Evolutionary conservation across 2,888 invertebrate species (phyloP).

Genomic region (Aporophyla lueneburgensis): DNA sequence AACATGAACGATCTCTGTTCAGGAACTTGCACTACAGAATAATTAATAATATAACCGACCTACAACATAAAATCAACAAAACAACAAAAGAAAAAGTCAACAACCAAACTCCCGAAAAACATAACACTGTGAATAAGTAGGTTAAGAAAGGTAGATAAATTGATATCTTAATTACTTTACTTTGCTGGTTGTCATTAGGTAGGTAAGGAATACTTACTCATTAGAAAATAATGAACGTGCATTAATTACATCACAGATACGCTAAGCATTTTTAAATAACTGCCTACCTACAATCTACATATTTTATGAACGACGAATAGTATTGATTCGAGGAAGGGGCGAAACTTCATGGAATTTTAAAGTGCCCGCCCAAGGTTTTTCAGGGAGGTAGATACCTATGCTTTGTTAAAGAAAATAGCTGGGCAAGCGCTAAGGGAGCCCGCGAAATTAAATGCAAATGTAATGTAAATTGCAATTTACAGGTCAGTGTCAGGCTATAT

Average conservation of each 20-base stretch:
- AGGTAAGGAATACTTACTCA: background rate
- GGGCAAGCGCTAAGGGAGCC: no score
- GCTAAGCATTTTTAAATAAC: background rate
- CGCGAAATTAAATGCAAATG: no score
- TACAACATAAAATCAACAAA: no score
- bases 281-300: background rate
- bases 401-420: background rate
- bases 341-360: slow-evolving; percentile 9
- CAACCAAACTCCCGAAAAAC: background rate
- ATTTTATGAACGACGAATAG: slow-evolving; percentile 3
- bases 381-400: background rate
- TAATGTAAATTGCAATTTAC: no score
- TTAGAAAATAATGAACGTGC: slow-evolving; percentile 1
- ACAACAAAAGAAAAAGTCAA: background rate
- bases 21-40: background rate
- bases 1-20: background rate
- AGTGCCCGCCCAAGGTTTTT: background rate
- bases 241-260: no score
- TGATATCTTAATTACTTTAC: background rate
- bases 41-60: background rate
- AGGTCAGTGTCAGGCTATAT: no score
- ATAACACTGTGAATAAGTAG: no score
- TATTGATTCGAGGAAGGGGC: background rate
- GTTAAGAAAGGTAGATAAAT: background rate
- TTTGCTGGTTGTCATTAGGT: background rate